Evolutionary conservation across 2,888 invertebrate species (phyloP).

Genomic region (Phalera bucephala): DNA sequence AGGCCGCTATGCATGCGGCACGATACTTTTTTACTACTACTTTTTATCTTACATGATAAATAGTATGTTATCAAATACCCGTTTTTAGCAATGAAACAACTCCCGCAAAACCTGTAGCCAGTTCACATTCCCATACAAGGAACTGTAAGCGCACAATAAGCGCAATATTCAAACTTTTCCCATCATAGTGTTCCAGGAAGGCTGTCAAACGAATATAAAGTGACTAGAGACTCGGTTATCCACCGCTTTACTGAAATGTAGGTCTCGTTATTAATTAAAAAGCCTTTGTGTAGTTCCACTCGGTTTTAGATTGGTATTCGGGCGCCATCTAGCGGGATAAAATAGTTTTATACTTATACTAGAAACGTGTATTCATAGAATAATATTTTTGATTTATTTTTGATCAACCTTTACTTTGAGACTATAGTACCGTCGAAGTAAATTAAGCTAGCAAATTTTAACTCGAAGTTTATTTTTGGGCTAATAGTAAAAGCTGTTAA

Average conservation of each 20-base stretch:
- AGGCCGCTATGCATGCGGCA: too few species aligned
- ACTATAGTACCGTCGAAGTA: too few species aligned
- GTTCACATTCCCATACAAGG: constrained; percentile 34
- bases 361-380: too few species aligned
- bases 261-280: background rate
- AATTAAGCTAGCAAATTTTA: too few species aligned
- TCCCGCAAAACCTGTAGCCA: constrained; percentile 18
- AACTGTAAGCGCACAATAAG: constrained; percentile 29
- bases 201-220: background rate
- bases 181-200: constrained; percentile 25
- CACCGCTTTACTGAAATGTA: background rate
- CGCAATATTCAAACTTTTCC: constrained; percentile 32
- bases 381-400: too few species aligned
- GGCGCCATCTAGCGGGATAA: background rate
- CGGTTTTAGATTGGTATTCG: background rate
- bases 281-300: background rate
- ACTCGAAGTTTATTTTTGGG: too few species aligned
- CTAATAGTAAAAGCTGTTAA: too few species aligned
- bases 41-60: too few species aligned
- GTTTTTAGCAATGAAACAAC: too few species aligned
- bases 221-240: background rate
- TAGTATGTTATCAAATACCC: too few species aligned
- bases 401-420: too few species aligned
- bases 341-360: background rate
- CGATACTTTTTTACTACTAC: too few species aligned